Evolutionary conservation across 1,140 invertebrate genomes (phyloP), one percentile per base, ranked within the genome.

Genomic region (Heliothis virescens): DNA sequence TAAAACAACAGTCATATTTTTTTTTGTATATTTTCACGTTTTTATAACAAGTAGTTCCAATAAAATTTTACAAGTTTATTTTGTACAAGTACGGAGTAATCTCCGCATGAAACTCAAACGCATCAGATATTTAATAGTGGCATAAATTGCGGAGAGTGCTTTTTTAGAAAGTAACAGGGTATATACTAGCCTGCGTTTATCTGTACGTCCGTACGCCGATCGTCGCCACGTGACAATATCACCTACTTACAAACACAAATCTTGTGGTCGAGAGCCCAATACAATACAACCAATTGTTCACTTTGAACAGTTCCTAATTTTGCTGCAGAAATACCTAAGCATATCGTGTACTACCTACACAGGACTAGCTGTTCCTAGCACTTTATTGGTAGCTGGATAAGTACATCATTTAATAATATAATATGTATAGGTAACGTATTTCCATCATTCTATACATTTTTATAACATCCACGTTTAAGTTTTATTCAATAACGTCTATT

Each of bases 31-130:
- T 92, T 92, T 87, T 79, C 69, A 85, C 65, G 71, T 94, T 94
- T 94, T 94, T 94, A 94, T 93, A 94, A 94, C 92, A 94, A 94
- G 89, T 94, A 93, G 90, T 94, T 90, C 90, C 91, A 92, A 93
- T 94, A 92, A 93, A 93, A 93, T 93, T 93, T 94, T 92, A 92
- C 92, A 94, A 93, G 91, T 94, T 90, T 86, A 83, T 87, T 94
- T 94, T 93, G 91, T 94, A 94, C 90, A 94, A 92, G 88, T 90
- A 88, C 88, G 87, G 91, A 91, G 86, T 88, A 89, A 85, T 80
- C 87, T 86, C 91, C 90, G 88, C 80, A 80, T 86, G 88, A 90
- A 91, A 93, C 87, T 85, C 84, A 91, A 90, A 91, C 86, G 85
- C 86, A 85, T 91, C 85, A 87, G 89, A 90, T 92, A 89, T 55